phyloP scores from a whole-genome alignment of 2,888 invertebrate species.

The Epirrhoe alternata region DNA sequence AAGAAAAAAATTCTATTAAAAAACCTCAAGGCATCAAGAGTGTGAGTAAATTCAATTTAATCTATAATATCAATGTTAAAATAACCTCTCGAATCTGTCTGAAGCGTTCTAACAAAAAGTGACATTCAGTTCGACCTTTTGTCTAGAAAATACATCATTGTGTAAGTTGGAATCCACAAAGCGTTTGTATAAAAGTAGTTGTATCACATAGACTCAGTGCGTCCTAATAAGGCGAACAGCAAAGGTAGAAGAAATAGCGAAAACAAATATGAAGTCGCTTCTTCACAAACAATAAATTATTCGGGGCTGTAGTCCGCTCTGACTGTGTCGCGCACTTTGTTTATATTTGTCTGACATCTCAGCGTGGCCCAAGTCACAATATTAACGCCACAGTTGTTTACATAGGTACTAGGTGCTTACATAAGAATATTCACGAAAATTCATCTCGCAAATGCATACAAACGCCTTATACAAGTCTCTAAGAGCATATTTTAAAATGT shows the following conservation, averaged over 20 bases:
- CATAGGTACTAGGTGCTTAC: constrained; percentile 10
- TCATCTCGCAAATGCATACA: constrained; percentile 37
- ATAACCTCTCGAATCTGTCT: background rate
- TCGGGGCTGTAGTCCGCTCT: constrained; percentile 51
- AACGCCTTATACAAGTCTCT: constrained; percentile 30
- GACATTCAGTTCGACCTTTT: constrained; percentile 16
- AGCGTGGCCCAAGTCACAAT: constrained; percentile 48
- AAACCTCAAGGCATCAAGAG: no score
- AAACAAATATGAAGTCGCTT: constrained; percentile 66
- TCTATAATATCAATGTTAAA: background rate
- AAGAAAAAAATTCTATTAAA: no score
- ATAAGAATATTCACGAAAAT: constrained; percentile 47
- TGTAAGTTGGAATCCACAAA: constrained; percentile 48
- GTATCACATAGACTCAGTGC: constrained; percentile 54
- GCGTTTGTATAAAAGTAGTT: constrained; percentile 51
- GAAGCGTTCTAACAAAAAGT: constrained; percentile 9
- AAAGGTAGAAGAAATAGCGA: constrained; percentile 55
- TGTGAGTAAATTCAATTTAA: background rate
- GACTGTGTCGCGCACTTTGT: constrained; percentile 57
- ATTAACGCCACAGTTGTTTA: constrained; percentile 50
- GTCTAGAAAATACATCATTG: constrained; percentile 36
- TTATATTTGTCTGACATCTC: constrained; percentile 62
- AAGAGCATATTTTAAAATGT: constrained; percentile 16
- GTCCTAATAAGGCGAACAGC: constrained; percentile 55
- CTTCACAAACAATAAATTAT: constrained; percentile 69